Conservation (phyloP, 2,888 invertebrate genomes). For the Dinocampus coccinellae region DNA sequence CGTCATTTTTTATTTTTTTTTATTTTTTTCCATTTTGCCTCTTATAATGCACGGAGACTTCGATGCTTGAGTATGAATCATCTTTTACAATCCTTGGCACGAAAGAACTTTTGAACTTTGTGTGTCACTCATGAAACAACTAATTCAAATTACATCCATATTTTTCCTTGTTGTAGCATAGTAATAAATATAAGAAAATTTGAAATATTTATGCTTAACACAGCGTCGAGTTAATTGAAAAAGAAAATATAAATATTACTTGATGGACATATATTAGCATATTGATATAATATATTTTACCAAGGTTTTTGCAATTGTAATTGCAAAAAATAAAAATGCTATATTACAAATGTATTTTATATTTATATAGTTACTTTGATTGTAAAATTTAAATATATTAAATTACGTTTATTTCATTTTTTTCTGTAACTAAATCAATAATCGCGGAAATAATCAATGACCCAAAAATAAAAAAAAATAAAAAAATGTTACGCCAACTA, state of each 20-base stretch:
- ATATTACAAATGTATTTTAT: neutral
- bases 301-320: slow-evolving; percentile 7
- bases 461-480: neutral
- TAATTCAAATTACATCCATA: neutral
- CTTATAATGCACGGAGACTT: neutral
- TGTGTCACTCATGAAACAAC: neutral
- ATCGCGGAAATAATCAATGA: neutral
- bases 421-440: neutral
- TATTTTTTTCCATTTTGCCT: too few relatives aligned
- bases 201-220: neutral
- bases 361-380: neutral
- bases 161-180: neutral
- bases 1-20: neutral
- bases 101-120: slow-evolving; percentile 22
- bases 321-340: neutral
- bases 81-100: slow-evolving; percentile 7
- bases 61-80: slow-evolving; percentile 16
- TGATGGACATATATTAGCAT: neutral
- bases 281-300: neutral
- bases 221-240: neutral
- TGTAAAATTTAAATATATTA: neutral
- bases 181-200: neutral
- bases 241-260: neutral
- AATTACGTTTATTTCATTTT: too few relatives aligned
- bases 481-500: neutral